Conservation (phyloP, 2,888 invertebrate genomes). For the Strigamia transsilvanica region DNA sequence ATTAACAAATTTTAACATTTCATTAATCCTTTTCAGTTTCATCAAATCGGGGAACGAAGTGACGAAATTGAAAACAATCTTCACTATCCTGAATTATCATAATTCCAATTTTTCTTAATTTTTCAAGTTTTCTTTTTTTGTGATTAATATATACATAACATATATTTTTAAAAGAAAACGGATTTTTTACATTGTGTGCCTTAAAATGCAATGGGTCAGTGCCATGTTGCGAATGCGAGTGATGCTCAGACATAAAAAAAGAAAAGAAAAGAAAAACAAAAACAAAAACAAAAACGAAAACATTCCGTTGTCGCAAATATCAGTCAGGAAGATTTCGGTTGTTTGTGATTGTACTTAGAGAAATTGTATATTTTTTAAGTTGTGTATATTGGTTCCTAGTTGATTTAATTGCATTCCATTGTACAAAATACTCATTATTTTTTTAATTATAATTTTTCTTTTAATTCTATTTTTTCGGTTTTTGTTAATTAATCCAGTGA, state of each 20-base stretch:
- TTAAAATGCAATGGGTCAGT: constrained; percentile 31
- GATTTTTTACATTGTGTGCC: constrained; percentile 16
- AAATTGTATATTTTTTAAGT: constrained; percentile 11
- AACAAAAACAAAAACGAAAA: not conserved
- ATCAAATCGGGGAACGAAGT: not conserved
- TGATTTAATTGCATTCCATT: constrained; percentile 3
- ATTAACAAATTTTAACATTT: no score
- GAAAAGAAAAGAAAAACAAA: no score
- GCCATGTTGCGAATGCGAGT: not conserved
- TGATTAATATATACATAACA: not conserved
- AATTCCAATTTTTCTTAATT: not conserved
- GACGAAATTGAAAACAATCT: not conserved
- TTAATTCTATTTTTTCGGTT: no score
- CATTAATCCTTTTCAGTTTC: not conserved
- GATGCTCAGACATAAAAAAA: not conserved
- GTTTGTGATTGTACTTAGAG: constrained; percentile 29
- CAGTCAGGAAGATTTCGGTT: constrained; percentile 3
- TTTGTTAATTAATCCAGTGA: no score
- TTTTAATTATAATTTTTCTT: not conserved
- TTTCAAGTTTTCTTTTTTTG: not conserved
- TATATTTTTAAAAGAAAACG: not conserved
- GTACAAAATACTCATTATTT: constrained; percentile 4
- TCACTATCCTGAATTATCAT: not conserved
- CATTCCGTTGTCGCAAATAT: constrained; percentile 7
- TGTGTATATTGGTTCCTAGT: not conserved